These are phyloP conservation scores for Heliconius hermathena DNA, from an alignment of 1,140 invertebrate genomes.

Conservation along the genomic window DNA sequence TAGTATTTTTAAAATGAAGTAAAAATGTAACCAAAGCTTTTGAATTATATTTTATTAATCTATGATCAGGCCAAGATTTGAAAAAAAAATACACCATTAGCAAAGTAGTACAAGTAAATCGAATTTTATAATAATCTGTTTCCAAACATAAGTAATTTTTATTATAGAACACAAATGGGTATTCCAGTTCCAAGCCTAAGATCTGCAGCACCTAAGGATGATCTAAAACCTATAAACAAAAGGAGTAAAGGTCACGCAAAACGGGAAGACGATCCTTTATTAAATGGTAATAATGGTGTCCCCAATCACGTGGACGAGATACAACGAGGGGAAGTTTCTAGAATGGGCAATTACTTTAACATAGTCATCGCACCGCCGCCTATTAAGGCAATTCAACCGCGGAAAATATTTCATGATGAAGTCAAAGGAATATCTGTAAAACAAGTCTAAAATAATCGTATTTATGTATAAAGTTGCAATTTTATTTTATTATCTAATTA, in stretches of 20 bases:
- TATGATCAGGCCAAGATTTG: no score
- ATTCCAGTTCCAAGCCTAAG: constrained; percentile 68
- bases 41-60: no score
- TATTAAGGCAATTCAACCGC: constrained; percentile 66
- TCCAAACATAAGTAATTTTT: not conserved
- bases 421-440: constrained; percentile 47
- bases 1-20: no score
- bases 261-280: constrained; percentile 50
- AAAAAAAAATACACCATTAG: no score
- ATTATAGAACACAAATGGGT: constrained; percentile 75
- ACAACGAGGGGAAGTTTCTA: constrained; percentile 62
- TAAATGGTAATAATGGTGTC: constrained; percentile 46
- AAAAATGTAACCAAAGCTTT: no score
- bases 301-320: constrained; percentile 49
- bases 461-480: not conserved
- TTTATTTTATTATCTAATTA: not conserved
- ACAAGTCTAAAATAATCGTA: constrained; percentile 41
- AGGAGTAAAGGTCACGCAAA: constrained; percentile 44
- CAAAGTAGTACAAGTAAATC: no score
- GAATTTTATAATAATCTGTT: not conserved
- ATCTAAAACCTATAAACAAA: constrained; percentile 42
- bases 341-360: constrained; percentile 77
- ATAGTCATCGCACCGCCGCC: constrained; percentile 76
- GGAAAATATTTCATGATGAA: constrained; percentile 59
- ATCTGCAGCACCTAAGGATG: constrained; percentile 38